A percentile compares a stretch with the other conserved stretches of the same genome.
These are phyloP conservation scores for Physeter macrocephalus DNA, from an alignment of 2,113 vertebrate genomes.

Conservation along the genomic window DNA sequence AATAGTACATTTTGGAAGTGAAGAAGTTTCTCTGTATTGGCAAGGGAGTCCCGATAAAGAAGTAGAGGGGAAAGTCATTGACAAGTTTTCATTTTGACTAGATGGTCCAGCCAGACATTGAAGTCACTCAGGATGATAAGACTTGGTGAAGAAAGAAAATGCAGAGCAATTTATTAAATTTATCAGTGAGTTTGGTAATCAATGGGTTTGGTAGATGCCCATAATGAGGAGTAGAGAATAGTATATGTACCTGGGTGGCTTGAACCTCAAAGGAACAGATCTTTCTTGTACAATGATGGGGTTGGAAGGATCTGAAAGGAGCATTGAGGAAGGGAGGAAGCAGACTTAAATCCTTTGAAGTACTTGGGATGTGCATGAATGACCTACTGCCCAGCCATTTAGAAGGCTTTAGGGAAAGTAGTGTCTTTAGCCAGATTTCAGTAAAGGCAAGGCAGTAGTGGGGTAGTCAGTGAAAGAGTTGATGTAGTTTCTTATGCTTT, in stretches of 20 bases:
- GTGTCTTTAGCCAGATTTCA: background rate
- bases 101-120: background rate
- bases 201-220: background rate
- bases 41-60: background rate
- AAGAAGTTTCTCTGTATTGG: background rate
- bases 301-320: background rate
- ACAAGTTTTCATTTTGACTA: background rate
- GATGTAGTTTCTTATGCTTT: background rate
- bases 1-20: background rate
- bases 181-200: background rate
- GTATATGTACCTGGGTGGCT: background rate
- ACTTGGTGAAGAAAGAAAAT: constrained; percentile 9
- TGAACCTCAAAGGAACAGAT: background rate
- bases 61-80: background rate
- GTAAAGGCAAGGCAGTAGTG: background rate
- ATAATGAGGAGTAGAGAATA: background rate
- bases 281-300: background rate
- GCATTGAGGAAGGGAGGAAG: background rate
- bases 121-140: background rate
- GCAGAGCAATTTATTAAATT: background rate
- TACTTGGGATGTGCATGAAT: background rate
- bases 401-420: background rate
- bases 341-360: background rate
- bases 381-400: background rate
- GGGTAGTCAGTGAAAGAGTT: background rate